Evolutionary conservation across 1,140 invertebrate species (phyloP), one percentile per base, ranked within the genome.

Genomic region (Plodia interpunctella): DNA sequence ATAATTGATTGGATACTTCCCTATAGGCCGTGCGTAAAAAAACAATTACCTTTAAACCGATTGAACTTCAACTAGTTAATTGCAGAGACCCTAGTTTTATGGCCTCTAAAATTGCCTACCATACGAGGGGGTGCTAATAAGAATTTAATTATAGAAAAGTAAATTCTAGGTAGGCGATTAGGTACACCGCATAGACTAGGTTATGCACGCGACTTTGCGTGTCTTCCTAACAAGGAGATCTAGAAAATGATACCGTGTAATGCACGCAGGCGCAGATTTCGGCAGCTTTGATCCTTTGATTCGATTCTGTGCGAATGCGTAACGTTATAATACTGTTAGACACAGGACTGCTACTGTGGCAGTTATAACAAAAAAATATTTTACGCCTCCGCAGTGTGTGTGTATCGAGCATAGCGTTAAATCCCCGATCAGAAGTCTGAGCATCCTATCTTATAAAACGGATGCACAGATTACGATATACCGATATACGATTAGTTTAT

Each of bases 131-230:
- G 13, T 20, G 51, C 19, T 25, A 51, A 53, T 53, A 44, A 44
- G 51, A 53, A 13, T 20, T 53, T 25, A 55, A 60, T 63, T 59
- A 66, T 56, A 56, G 59, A 63, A 49, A 66, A 64, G 60, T 62
- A 63, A 56, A 65, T 69, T 65, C 57, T 65, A 58, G 55, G 28
- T 68, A 68, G 59, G 55, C 56, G 60, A 55, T 60, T 63, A 74
- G 80, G 77, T 75, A 51, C 49, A 53, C 68, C 58, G 53, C 17
- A 21, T 50, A 54, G 51, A 57, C 56, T 53, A 49, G 69, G 60
- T 65, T 59, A 58, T 63, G 62, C 80, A 83, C 80, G 79, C 81
- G 50, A 83, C 35, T 54, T 83, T 60, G 77, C 81, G 80, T 83
- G 81, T 62, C 55, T 53, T 32, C 50, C 64, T 65, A 60, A 56